phyloP scores from a whole-genome alignment of 2,797 vertebrate genomes.

The Phyllotis vaccarum region DNA sequence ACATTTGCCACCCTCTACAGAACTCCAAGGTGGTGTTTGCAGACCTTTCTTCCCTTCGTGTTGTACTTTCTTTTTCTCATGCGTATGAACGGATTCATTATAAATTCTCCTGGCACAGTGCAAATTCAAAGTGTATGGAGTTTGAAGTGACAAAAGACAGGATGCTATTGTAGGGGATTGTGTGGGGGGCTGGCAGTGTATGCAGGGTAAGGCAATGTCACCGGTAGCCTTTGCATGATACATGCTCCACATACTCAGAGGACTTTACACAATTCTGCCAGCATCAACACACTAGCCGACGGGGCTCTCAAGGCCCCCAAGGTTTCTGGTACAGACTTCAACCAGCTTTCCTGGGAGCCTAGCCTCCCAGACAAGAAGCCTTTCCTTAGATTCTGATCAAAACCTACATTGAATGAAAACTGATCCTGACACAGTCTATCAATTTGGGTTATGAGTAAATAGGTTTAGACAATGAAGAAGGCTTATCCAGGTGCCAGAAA shows the following conservation, averaged over 20 bases:
- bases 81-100: slow-evolving; percentile 64
- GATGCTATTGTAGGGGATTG: background rate
- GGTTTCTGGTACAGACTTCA: background rate
- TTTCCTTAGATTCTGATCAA: slow-evolving; percentile 29
- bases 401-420: background rate
- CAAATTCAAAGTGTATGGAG: slow-evolving; percentile 27
- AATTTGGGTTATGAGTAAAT: slow-evolving; percentile 16
- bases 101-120: slow-evolving; percentile 54
- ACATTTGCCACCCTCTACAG: slow-evolving; percentile 20
- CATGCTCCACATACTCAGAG: background rate
- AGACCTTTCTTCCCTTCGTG: background rate
- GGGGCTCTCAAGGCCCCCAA: background rate
- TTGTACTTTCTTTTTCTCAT: slow-evolving; percentile 43
- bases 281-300: background rate
- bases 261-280: background rate
- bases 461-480: background rate
- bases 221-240: background rate
- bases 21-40: slow-evolving; percentile 34
- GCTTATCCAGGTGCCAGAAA: background rate
- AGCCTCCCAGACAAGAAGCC: background rate
- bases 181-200: background rate
- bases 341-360: background rate
- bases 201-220: background rate
- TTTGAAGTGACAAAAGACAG: slow-evolving; percentile 66
- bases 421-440: background rate